Conservation (phyloP, 2,113 vertebrate genomes). For the Hypocryptadius cinnamomeus region DNA sequence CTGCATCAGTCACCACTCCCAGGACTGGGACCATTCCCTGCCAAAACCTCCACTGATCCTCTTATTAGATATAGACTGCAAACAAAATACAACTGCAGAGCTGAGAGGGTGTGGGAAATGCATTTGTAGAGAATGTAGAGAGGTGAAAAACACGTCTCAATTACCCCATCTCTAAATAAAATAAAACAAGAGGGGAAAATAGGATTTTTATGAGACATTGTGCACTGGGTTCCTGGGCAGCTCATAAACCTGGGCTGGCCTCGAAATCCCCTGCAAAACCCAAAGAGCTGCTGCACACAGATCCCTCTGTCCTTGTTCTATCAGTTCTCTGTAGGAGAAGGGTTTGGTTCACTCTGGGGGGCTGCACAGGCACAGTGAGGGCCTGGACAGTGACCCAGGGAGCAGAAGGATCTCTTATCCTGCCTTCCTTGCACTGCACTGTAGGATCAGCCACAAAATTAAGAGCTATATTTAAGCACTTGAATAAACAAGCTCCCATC, state of each 20-base stretch:
- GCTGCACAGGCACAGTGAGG: not conserved
- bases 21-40: not conserved
- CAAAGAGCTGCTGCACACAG: not conserved
- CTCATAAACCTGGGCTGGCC: not conserved
- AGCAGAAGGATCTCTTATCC: not conserved
- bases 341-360: not conserved
- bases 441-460: not conserved
- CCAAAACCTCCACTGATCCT: not conserved
- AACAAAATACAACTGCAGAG: not conserved
- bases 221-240: not conserved
- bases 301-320: not conserved
- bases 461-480: not conserved
- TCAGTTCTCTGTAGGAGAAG: not conserved
- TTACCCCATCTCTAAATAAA: not conserved
- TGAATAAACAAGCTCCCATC: not conserved
- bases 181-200: not conserved
- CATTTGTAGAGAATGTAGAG: not conserved
- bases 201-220: not conserved
- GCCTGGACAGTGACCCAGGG: not conserved
- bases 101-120: not conserved
- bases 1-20: not conserved
- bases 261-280: not conserved
- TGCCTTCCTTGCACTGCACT: not conserved
- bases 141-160: not conserved
- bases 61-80: not conserved